Base-by-base conservation (phyloP, 2,888 invertebrate species). In the Cryptus viduatorius region DNA sequence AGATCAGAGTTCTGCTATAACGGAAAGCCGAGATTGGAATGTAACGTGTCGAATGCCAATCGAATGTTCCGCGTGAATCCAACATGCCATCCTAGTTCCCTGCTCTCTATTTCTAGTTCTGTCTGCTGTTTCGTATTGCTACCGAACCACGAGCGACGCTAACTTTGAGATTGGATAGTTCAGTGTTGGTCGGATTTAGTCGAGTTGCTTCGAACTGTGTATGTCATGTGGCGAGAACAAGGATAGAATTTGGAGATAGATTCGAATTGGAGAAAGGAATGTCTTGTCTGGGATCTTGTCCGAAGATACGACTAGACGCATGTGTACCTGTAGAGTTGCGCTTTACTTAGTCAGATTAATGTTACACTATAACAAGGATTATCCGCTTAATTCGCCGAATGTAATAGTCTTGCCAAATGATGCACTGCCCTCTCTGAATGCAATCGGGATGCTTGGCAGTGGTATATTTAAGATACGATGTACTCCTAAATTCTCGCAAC, bases 161-260 rank as follows among this genome's bases (percentile, higher is more conserved):
- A 76, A 50, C 76, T 76, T 67, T 50, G 46, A 67, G 72, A 79
- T 79, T 37, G 73, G 64, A 72, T 56, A 37, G 71, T 71, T 42
- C 53, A 24, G 16, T 24, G 67, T 65, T 67, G 31, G 44, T 65
- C 46, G 37, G 37, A n/a, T 8, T 53, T 19, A 42, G 42, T 53
- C 71, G 53, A 53, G 71, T 48, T 19, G 29, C 14, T n/a, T 37
- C 37, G 59, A 14, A 4, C 14, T 16, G 29, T 46, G 29, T 50
- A n/a, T 29, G 48, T 68, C 29, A 48, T 50, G 46, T 31, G 48
- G 68, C 48, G 50, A 68, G 68, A 29, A 46, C 46, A 46, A 50
- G 29, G 7, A 31, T 68, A 19, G 68, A 14, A 61, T 61, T 61
- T n/a, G 59, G 59, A 31, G 31, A 61, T 61, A 4, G 59, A 61